phyloP scores from a whole-genome alignment of 2,888 invertebrate species.

The Acanthosepion pharaonis region DNA sequence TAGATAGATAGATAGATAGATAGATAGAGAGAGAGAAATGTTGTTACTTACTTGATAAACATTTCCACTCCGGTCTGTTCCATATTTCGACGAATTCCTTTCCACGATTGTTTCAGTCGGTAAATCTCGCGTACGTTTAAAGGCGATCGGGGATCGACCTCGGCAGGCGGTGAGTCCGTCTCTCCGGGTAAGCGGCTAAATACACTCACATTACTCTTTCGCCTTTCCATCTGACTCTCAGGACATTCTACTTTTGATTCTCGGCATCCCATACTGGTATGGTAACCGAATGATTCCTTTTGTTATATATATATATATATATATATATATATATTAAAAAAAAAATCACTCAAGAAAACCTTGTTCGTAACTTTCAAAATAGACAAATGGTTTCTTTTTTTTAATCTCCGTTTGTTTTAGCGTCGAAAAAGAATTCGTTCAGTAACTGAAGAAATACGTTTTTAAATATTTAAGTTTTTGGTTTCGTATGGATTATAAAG shows the following conservation, averaged over 20 bases:
- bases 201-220: constrained; percentile 35
- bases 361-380: too few relatives aligned
- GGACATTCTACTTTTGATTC: constrained; percentile 49
- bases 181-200: not conserved
- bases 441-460: too few relatives aligned
- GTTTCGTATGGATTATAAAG: too few relatives aligned
- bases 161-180: not conserved
- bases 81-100: constrained; percentile 65
- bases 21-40: not conserved
- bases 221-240: not conserved
- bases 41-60: constrained; percentile 64
- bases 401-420: too few relatives aligned
- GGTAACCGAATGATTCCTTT: not conserved
- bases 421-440: too few relatives aligned
- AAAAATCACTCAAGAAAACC: not conserved
- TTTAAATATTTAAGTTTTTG: too few relatives aligned
- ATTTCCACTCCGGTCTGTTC: constrained; percentile 66
- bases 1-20: not conserved
- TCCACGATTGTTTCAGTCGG: constrained; percentile 66
- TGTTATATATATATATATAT: too few relatives aligned
- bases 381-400: too few relatives aligned
- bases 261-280: constrained; percentile 51
- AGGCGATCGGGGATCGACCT: constrained; percentile 51
- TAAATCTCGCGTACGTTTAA: constrained; percentile 58
- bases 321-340: too few relatives aligned